Conservation (phyloP, 2,113 vertebrate genomes). For the Jaculus jaculus region DNA sequence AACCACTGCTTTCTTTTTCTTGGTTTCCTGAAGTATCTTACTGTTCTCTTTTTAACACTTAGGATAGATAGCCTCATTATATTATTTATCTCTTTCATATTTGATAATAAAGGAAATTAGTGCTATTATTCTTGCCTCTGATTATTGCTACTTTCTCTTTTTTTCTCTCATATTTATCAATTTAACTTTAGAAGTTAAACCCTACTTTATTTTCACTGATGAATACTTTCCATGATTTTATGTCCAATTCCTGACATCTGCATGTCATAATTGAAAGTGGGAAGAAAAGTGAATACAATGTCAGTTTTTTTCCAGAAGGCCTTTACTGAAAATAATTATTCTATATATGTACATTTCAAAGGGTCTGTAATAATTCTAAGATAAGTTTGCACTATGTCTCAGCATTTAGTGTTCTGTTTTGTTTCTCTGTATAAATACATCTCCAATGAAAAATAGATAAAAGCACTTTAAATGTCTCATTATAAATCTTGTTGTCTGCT, state of each 20-base stretch:
- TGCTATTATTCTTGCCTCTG: slow-evolving; percentile 18
- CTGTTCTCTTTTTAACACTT: slow-evolving; percentile 29
- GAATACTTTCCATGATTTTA: neutral
- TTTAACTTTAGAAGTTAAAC: neutral
- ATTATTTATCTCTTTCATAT: slow-evolving; percentile 17
- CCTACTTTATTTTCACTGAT: neutral
- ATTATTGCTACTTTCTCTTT: neutral
- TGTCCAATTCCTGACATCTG: neutral
- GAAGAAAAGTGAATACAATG: slow-evolving; percentile 5
- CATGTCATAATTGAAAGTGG: neutral
- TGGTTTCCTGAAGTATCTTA: neutral
- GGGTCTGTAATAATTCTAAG: neutral
- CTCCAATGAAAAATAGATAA: neutral
- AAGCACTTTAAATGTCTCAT: slow-evolving; percentile 43
- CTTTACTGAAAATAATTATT: slow-evolving; percentile 43
- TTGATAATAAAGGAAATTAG: slow-evolving; percentile 41
- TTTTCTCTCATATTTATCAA: neutral
- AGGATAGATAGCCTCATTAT: neutral
- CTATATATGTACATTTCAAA: slow-evolving; percentile 16
- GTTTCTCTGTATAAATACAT: neutral
- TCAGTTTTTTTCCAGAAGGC: neutral
- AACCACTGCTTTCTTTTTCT: neutral
- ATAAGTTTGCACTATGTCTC: neutral
- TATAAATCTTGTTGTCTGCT: slow-evolving; percentile 38
- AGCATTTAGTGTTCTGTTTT: slow-evolving; percentile 32